A percentile compares a stretch with the other conserved stretches of the same genome.
phyloP scores from a whole-genome alignment of 1,140 invertebrate genomes.

The Octopus sinensis region DNA sequence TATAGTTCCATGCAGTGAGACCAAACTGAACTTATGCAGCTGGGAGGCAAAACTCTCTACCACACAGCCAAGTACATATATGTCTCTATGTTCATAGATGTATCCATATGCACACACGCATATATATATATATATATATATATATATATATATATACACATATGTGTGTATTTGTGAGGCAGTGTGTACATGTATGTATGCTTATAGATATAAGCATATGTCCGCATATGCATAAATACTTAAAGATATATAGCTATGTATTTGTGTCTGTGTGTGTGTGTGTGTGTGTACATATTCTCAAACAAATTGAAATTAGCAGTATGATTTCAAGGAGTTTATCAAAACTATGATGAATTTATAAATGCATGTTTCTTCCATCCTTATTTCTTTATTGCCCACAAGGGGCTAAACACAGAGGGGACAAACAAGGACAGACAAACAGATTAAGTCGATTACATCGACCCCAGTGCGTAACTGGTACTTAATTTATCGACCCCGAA shows the following conservation, averaged over 20 bases:
- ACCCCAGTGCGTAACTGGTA: too few species aligned
- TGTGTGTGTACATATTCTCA: not conserved
- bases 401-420: too few species aligned
- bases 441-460: too few species aligned
- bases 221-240: not conserved
- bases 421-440: too few species aligned
- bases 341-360: too few species aligned
- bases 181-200: not conserved
- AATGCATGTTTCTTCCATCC: too few species aligned
- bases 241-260: not conserved
- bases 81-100: not conserved
- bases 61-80: not conserved
- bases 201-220: not conserved
- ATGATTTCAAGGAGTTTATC: too few species aligned
- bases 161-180: not conserved
- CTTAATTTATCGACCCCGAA: too few species aligned
- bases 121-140: conserved; percentile 1
- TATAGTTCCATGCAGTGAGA: too few species aligned
- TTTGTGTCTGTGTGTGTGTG: not conserved
- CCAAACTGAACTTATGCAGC: too few species aligned
- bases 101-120: not conserved
- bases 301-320: not conserved
- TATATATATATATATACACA: not conserved
- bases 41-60: too few species aligned
- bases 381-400: too few species aligned